Evolutionary conservation across 2,888 invertebrate species (phyloP), one percentile per base, ranked within the genome.

Genomic region (Macaria liturata): DNA sequence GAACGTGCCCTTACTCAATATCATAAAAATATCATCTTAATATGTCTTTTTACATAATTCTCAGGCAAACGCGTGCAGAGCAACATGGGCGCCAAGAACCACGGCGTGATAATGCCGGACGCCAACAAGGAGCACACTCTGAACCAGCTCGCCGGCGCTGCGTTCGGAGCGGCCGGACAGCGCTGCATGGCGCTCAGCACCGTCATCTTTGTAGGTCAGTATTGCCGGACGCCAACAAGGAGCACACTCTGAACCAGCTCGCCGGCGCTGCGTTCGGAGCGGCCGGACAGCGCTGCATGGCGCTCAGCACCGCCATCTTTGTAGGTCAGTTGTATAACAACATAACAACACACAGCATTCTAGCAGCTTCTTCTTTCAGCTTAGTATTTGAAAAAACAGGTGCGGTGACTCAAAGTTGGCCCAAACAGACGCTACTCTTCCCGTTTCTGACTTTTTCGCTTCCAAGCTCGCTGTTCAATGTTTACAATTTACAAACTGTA

Each of bases 21-120:
- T 20, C 20, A 20, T 20, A 20, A 20, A 20, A 20, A 20, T 20
- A 20, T 2, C 20, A 20, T 20, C 20, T 20, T 20, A 20, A 20
- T 20, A 2, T 20, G 20, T 1, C 20, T 20, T 20, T 2, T 2
- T 2, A 8, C 8, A 30, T 7, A 31, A 4, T 42, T 37, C 9
- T 7, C 69, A 92, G 92, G 92, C 57, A 98, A 98, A 81, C 94
- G 98, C 40, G 98, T 99, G 0, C 99, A 99, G 87, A 97, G 97
- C 69, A 99, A 99, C 86, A 98, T 99, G 98, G 99, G 99, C 8
- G 99, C 99, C 4, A 99, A 99, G 88, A 99, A 99, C 88, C 99
- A 99, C 84, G 99, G 99, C 45, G 95, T 99, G 9, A 94, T 99
- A 44, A 94, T 99, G 94, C 96, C 98, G 1, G 99, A 99, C 86